Evolutionary conservation across 1,140 invertebrate genomes (phyloP).

Genomic region (Palaemon carinicauda): DNA sequence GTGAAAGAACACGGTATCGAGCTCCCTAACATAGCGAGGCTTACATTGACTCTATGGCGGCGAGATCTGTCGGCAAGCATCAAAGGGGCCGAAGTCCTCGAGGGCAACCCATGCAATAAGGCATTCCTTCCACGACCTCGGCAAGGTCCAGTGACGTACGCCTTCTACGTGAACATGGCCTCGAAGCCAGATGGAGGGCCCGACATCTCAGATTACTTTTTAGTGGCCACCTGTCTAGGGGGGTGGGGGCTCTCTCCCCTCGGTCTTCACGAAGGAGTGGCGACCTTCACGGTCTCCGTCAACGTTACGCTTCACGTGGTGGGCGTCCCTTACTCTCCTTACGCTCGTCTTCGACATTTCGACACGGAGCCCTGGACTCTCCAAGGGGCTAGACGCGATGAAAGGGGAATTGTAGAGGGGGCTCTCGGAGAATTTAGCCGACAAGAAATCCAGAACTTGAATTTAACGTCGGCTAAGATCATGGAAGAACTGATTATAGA

Average conservation of each 20-base stretch:
- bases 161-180: not conserved
- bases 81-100: not conserved
- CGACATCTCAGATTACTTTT: conserved; percentile 4
- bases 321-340: conserved; percentile 10
- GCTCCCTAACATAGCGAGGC: not conserved
- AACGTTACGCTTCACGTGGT: conserved; percentile 14
- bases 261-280: conserved; percentile 4
- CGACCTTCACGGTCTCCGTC: not conserved
- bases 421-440: not conserved
- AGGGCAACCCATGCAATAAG: not conserved
- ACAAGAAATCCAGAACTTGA: not conserved
- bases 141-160: not conserved
- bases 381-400: not conserved
- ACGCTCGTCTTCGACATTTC: not conserved
- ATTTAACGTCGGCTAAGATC: conserved; percentile 6
- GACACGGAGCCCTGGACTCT: not conserved
- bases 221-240: conserved; percentile 25
- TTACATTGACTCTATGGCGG: not conserved
- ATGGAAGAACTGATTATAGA: not conserved
- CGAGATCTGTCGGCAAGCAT: not conserved
- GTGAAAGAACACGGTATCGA: not conserved
- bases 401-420: not conserved
- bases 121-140: conserved; percentile 5
- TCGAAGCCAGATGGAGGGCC: not conserved
- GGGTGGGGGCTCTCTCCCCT: conserved; percentile 11